phyloP scores from a whole-genome alignment of 2,113 vertebrate genomes.

The Penelope pileata region DNA sequence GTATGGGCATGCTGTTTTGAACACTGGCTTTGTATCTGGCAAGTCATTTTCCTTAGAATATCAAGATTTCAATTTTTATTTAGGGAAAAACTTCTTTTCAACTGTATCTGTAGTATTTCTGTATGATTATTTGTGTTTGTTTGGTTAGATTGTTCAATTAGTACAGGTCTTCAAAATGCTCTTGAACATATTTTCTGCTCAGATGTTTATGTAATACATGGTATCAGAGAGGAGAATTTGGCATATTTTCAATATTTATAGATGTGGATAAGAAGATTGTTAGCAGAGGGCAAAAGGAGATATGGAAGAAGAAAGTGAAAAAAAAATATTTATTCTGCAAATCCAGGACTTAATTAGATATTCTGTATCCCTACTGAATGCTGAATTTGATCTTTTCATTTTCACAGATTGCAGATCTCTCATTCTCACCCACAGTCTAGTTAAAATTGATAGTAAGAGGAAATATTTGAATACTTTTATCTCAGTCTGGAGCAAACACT shows the following conservation, averaged over 20 bases:
- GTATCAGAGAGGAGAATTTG: neutral
- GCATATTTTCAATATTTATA: neutral
- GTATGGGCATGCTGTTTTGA: neutral
- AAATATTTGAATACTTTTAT: slow-evolving; percentile 39
- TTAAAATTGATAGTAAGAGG: neutral
- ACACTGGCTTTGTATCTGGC: neutral
- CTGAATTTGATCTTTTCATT: neutral
- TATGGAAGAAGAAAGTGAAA: neutral
- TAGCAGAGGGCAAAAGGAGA: neutral
- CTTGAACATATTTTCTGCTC: neutral
- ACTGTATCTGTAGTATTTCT: neutral
- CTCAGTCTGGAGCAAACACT: neutral
- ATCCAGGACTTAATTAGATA: neutral
- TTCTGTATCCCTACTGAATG: neutral
- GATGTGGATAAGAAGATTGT: neutral
- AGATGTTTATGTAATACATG: neutral
- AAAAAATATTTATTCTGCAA: neutral
- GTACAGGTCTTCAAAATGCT: neutral
- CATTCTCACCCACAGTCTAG: neutral
- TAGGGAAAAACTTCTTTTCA: neutral
- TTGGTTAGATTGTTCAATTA: neutral
- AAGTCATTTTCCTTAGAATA: neutral
- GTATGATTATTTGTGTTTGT: neutral
- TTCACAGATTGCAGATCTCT: slow-evolving; percentile 50
- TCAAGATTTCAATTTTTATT: neutral